phyloP scores from a whole-genome alignment of 2,888 invertebrate species.

The Crossocerus cetratus region DNA sequence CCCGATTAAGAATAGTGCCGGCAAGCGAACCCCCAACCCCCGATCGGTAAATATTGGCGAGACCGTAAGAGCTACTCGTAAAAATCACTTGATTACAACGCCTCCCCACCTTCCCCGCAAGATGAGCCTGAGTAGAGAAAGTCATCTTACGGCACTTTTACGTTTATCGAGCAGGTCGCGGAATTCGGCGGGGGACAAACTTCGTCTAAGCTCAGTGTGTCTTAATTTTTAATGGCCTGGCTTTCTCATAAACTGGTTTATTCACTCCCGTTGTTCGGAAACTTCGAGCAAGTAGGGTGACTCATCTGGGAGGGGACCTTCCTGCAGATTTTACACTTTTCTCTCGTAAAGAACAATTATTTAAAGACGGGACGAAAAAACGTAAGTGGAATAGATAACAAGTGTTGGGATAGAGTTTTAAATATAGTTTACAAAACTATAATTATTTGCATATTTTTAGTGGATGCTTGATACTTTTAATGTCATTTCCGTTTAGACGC shows the following conservation, averaged over 20 bases:
- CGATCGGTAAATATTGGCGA: constrained; percentile 69
- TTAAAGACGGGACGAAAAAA: not conserved
- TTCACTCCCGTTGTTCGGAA: not conserved
- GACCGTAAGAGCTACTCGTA: constrained; percentile 65
- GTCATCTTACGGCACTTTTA: constrained; percentile 34
- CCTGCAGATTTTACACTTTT: not conserved
- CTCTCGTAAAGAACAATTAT: not conserved
- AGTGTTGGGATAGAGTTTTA: no score
- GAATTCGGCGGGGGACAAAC: constrained; percentile 28
- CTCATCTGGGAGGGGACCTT: not conserved
- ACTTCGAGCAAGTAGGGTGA: not conserved
- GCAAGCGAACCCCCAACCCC: constrained; percentile 55
- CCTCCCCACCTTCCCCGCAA: constrained; percentile 44
- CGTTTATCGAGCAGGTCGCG: constrained; percentile 29
- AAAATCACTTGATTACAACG: constrained; percentile 69
- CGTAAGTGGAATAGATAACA: no score
- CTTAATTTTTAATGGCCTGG: not conserved
- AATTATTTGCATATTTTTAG: no score
- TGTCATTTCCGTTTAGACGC: not conserved
- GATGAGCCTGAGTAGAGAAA: constrained; percentile 33
- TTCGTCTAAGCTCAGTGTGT: constrained; percentile 4
- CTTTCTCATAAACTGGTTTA: not conserved
- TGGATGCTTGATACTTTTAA: no score
- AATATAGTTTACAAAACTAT: no score
- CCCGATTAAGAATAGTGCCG: constrained; percentile 37